These are phyloP conservation scores for Eospalax fontanierii DNA, from an alignment of 2,797 vertebrate genomes.

Conservation along the genomic window DNA sequence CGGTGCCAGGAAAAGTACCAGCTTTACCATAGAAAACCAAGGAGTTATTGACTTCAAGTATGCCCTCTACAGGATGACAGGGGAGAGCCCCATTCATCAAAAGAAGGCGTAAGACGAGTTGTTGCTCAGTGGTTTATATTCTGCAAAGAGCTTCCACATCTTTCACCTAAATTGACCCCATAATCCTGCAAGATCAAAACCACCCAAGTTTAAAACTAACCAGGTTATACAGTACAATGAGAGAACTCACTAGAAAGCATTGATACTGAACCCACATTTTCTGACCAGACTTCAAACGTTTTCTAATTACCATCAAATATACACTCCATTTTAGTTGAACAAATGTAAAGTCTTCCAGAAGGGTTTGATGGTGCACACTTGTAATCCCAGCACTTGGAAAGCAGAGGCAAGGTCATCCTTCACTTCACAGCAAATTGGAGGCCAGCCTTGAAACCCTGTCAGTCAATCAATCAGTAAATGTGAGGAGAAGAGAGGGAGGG, in stretches of 20 bases:
- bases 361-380: not conserved
- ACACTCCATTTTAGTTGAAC: not conserved
- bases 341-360: not conserved
- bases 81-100: conserved; percentile 64
- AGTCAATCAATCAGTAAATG: too few relatives aligned
- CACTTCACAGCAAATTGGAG: not conserved
- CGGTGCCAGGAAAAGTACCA: conserved; percentile 89
- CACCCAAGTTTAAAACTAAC: conserved; percentile 27
- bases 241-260: not conserved
- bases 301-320: not conserved
- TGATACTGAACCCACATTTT: not conserved
- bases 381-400: not conserved
- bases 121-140: not conserved
- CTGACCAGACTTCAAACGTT: not conserved
- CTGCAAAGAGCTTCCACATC: not conserved
- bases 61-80: conserved; percentile 86
- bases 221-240: not conserved
- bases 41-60: conserved; percentile 91
- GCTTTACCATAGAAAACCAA: conserved; percentile 93
- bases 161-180: not conserved
- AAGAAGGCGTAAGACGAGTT: conserved; percentile 88
- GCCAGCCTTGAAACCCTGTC: not conserved
- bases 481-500: not conserved
- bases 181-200: not conserved
- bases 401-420: not conserved